phyloP scores from a whole-genome alignment of 2,888 invertebrate species.

The Hypolimnas misippus region DNA sequence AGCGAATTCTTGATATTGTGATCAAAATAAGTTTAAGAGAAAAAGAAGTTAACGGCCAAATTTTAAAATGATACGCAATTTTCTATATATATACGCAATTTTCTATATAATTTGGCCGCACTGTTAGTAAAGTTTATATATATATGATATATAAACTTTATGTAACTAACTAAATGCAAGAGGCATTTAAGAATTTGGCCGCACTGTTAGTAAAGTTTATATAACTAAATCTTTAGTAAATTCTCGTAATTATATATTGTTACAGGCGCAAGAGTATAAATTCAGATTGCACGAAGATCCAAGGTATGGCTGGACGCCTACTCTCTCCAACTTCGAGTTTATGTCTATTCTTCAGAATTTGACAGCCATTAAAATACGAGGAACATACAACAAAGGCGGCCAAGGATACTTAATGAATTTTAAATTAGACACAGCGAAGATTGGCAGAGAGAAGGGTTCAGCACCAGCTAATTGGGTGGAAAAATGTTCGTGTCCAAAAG shows the following conservation, averaged over 20 bases:
- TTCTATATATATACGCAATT: too few relatives aligned
- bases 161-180: too few relatives aligned
- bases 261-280: slow-evolving; percentile 88
- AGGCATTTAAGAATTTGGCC: too few relatives aligned
- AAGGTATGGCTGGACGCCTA: slow-evolving; percentile 97
- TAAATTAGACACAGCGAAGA: slow-evolving; percentile 93
- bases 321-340: slow-evolving; percentile 93
- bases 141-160: too few relatives aligned
- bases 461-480: slow-evolving; percentile 96
- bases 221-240: too few relatives aligned
- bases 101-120: too few relatives aligned
- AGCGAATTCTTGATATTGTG: slow-evolving; percentile 20
- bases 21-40: background rate
- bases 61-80: background rate
- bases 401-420: slow-evolving; percentile 96
- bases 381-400: slow-evolving; percentile 93
- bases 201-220: too few relatives aligned
- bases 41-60: background rate
- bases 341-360: slow-evolving; percentile 96
- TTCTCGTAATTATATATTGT: too few relatives aligned
- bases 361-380: slow-evolving; percentile 96
- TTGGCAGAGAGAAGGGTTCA: slow-evolving; percentile 87
- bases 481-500: slow-evolving; percentile 94
- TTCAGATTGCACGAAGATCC: slow-evolving; percentile 97
- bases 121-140: too few relatives aligned